Evolutionary conservation across 2,888 invertebrate genomes (phyloP), one percentile per base, ranked within the genome.

Genomic region (Erebia epiphron): DNA sequence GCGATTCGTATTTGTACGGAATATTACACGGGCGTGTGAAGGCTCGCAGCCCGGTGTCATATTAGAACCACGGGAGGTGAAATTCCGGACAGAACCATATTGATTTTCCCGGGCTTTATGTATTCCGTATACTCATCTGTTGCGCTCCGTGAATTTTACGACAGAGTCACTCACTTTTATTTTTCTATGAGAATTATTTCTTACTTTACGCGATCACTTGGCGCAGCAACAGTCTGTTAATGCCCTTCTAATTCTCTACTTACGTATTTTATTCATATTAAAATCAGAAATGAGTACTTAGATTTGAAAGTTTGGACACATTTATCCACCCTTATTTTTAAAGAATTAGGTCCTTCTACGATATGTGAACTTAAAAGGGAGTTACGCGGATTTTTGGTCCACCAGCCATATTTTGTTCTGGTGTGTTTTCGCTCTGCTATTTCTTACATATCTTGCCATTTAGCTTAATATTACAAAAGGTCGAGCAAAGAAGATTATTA

Each of bases 111-210:
- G 78, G 79, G 83, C 82, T 81, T 83, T 86, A 87, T 90, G 87
- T 92, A 88, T 91, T 89, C 88, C 87, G 85, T 87, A n/a, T n/a
- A 86, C 89, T 86, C 92, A 92, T 92, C 92, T 92, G 92, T 92
- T 92, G 92, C 92, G 91, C 86, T 87, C 86, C 88, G 91, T 91
- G 90, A 91, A 92, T 88, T 91, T 92, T 90, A 92, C 89, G 92
- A 86, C 86, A 83, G 83, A 86, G 91, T 92, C 91, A 92, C 90
- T 82, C 82, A 86, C 87, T 88, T 90, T 91, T 91, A 92, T 90
- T 91, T 90, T 90, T 88, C 87, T 90, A 89, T 87, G 89, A 90
- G 87, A 86, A 90, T 84, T 90, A 92, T 91, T 91, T 91, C 91
- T 83, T 91, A 91, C 91, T 83, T 83, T 78, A n/a, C 76, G 21